Evolutionary conservation across 2,113 vertebrate species (phyloP).

Genomic region (Tenebrosternarchus preto): DNA sequence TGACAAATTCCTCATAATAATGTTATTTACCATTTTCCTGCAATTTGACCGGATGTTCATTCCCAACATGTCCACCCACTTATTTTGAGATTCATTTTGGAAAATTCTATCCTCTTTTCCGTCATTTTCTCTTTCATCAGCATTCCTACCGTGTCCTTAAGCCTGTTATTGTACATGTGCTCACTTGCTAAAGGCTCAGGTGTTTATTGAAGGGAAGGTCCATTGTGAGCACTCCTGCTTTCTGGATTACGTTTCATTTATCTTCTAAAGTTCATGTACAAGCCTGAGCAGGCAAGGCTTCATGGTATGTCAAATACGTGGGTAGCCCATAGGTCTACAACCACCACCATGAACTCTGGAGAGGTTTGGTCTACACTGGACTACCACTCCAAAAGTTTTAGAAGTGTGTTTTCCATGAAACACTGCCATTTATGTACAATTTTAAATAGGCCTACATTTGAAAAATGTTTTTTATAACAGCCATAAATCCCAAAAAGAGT

Average conservation of each 20-base stretch:
- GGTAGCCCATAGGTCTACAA: background rate
- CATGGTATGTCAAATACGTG: background rate
- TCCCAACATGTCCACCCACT: conserved; percentile 16
- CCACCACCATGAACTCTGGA: background rate
- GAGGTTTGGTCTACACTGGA: background rate
- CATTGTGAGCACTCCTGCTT: conserved; percentile 23
- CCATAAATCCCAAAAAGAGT: no score
- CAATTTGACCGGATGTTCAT: conserved; percentile 22
- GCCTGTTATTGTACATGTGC: conserved; percentile 41
- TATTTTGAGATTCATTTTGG: conserved; percentile 40
- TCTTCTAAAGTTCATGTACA: conserved; percentile 45
- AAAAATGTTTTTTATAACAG: no score
- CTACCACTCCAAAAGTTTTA: no score
- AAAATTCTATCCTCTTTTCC: conserved; percentile 32
- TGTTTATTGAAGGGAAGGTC: conserved; percentile 40
- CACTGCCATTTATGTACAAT: no score
- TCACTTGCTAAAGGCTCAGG: conserved; percentile 48
- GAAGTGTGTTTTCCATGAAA: no score
- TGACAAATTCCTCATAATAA: conserved; percentile 24
- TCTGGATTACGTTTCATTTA: conserved; percentile 46
- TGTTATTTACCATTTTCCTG: conserved; percentile 26
- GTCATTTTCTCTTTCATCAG: conserved; percentile 17
- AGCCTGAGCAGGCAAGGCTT: conserved; percentile 44
- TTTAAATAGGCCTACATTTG: no score
- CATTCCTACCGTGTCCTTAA: conserved; percentile 21